Conservation (phyloP, 1,140 invertebrate genomes). For the Protaetia brevitarsis region DNA sequence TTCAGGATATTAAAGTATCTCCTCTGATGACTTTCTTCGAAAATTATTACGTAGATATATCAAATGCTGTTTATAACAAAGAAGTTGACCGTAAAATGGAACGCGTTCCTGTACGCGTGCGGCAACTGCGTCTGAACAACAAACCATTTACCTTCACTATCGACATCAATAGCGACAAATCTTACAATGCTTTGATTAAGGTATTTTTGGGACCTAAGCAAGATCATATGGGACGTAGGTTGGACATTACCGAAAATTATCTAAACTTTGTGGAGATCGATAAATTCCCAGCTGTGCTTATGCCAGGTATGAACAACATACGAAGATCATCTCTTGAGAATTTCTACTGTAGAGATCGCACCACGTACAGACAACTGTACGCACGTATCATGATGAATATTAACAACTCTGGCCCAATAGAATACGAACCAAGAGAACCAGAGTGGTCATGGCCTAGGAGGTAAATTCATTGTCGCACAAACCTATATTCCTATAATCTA, state of each 20-base stretch:
- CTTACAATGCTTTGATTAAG: conserved; percentile 55
- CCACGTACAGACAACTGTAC: conserved; percentile 59
- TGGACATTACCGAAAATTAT: conserved; percentile 52
- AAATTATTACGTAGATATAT: conserved; percentile 63
- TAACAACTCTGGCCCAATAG: conserved; percentile 52
- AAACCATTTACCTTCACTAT: conserved; percentile 63
- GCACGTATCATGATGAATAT: conserved; percentile 56
- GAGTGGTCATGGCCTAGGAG: conserved; percentile 48
- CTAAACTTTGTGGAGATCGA: conserved; percentile 63
- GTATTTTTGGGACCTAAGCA: conserved; percentile 70
- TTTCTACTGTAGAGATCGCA: conserved; percentile 60
- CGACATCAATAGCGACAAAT: conserved; percentile 56
- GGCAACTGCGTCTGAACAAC: conserved; percentile 56
- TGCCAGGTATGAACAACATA: conserved; percentile 63
- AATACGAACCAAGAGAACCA: conserved; percentile 5
- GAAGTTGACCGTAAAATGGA: conserved; percentile 18
- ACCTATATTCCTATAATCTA: conserved; percentile 13
- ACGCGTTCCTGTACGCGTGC: conserved; percentile 48
- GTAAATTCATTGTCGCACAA: conserved; percentile 1
- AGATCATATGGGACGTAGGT: conserved; percentile 53
- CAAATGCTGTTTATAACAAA: conserved; percentile 56
- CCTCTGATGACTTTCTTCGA: conserved; percentile 71
- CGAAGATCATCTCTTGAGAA: conserved; percentile 66
- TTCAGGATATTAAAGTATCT: conserved; percentile 60
- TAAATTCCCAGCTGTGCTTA: conserved; percentile 50